Evolutionary conservation across 2,797 vertebrate genomes (phyloP), one percentile per base, ranked within the genome.

Genomic region (Peromyscus nudipes): DNA sequence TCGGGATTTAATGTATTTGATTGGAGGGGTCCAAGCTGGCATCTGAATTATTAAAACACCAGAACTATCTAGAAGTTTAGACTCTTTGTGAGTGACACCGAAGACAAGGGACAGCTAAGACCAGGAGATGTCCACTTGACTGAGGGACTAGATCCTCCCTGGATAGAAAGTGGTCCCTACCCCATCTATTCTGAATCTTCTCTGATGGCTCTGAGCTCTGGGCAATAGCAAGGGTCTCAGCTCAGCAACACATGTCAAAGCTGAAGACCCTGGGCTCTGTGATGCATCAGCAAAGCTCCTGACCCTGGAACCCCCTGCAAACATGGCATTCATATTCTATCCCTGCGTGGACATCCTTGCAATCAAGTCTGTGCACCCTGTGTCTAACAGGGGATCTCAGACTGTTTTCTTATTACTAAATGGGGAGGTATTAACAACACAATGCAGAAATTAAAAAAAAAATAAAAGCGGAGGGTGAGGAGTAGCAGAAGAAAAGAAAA

Each of bases 371-470:
- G 27, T 86, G 94, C 96, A 34, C 96, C 21, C 84, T 69, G 64
- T 69, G 85, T 98, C 98, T 98, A 93, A 95, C 89, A 19, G 96
- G 95, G 49, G 95, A 80, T 81, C 17, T 83, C 97, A 97, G 97
- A 95, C 98, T 98, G 98, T 98, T 98, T 98, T 98, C 98, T 98
- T 98, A 98, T 98, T 98, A 98, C 98, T 97, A 98, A 98, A 98
- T 98, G 98, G 98, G 96, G 98, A 98, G 97, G 97, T 98, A 98
- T 98, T 98, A 99, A 98, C 98, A 98, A 98, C 98, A 98, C 98
- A 98, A 98, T 98, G 97, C 95, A 96, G 98, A 98, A 98, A 98
- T 98, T 97, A 13, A 91, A 84, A 96, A 98, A 85, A 98, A 96
- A 85, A 71, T 75, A 94, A 94, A 89, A 89, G 85, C 89, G 7